Evolutionary conservation across 2,113 vertebrate species (phyloP).

Genomic region (Cettia cetti): DNA sequence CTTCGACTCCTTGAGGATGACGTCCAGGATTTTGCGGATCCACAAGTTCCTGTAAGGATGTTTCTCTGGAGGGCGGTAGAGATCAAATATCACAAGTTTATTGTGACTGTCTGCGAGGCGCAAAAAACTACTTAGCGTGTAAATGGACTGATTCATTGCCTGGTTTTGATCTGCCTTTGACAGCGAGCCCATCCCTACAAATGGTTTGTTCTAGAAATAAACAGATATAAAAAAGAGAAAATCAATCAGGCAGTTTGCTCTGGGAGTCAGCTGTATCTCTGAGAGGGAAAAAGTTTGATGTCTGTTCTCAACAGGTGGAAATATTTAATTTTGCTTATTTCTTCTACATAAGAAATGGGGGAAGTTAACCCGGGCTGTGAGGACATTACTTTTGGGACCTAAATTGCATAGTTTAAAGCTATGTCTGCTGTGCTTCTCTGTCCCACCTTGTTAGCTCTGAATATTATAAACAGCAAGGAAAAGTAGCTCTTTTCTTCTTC

Average conservation of each 20-base stretch:
- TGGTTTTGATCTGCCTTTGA: constrained; percentile 60
- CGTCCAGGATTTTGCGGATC: constrained; percentile 76
- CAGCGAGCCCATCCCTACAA: constrained; percentile 69
- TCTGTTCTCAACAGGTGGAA: not conserved
- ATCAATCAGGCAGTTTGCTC: not conserved
- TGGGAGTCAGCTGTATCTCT: not conserved
- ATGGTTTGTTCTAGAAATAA: constrained; percentile 78
- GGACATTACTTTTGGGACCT: not conserved
- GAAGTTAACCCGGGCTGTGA: not conserved
- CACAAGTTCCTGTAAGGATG: constrained; percentile 81
- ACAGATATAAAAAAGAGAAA: not conserved
- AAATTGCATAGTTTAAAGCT: not conserved
- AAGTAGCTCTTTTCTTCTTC: not conserved
- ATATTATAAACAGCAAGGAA: not conserved
- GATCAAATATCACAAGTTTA: constrained; percentile 83
- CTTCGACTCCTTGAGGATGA: constrained; percentile 69
- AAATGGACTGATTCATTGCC: constrained; percentile 80
- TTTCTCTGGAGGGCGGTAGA: constrained; percentile 77
- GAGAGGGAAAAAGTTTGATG: not conserved
- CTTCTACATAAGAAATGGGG: not conserved
- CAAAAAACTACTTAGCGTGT: constrained; percentile 78
- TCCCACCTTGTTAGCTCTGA: not conserved
- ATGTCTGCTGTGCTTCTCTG: not conserved
- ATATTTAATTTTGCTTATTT: not conserved
- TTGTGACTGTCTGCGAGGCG: constrained; percentile 71